These are phyloP conservation scores for Euzetes globulus DNA, from an alignment of 2,888 invertebrate genomes.

Conservation along the genomic window DNA sequence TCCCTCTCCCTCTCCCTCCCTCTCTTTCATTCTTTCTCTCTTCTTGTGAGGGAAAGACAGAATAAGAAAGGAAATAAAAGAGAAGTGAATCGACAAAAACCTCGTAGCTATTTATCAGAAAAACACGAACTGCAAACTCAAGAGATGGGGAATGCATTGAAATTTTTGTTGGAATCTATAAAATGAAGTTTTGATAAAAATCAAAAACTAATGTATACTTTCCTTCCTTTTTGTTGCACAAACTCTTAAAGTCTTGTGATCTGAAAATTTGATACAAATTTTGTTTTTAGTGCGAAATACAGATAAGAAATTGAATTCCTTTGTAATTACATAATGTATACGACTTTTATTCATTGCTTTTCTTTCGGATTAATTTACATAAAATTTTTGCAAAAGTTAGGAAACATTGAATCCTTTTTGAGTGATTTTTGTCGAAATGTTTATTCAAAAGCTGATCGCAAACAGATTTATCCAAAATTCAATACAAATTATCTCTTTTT, in stretches of 20 bases:
- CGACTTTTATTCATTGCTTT: neutral
- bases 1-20: too few relatives aligned
- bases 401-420: neutral
- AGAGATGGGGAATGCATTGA: neutral
- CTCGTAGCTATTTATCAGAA: constrained; percentile 24
- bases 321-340: neutral
- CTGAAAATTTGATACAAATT: constrained; percentile 5
- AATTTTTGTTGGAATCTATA: constrained; percentile 4
- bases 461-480: neutral
- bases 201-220: constrained; percentile 20
- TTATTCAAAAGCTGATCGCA: neutral
- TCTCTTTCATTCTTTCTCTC: too few relatives aligned
- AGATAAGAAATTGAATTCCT: neutral
- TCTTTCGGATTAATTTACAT: constrained; percentile 10
- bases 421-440: neutral
- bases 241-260: neutral
- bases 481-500: neutral
- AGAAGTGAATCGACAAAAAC: constrained; percentile 18
- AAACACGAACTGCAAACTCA: neutral
- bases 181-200: constrained; percentile 28
- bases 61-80: neutral
- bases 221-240: neutral
- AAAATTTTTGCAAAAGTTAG: neutral
- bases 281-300: neutral
- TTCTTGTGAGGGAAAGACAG: neutral